Evolutionary conservation across 2,888 invertebrate genomes (phyloP), one percentile per base, ranked within the genome.

Genomic region (Pycnomerus fuliginosus): DNA sequence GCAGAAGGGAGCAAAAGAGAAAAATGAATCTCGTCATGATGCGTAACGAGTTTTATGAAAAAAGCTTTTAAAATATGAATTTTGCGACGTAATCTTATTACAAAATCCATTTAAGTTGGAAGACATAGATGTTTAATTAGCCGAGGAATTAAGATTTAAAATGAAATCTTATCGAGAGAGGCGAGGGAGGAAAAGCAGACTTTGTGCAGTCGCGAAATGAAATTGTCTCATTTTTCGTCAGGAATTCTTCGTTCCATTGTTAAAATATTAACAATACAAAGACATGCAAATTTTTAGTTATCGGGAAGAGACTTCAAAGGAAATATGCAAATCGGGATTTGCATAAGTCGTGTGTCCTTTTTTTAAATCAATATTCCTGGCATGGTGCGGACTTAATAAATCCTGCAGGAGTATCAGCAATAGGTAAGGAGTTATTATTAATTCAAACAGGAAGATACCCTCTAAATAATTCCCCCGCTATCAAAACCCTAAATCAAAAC

Each of bases 51-150:
- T 44, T 44, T 38, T 33, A 31, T 15, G 39, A 44, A 44, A 55
- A 57, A 56, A 52, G 55, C 56, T 52, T 56, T 55, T 57, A 55
- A 54, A 58, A 60, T 56, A 56, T 55, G 52, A 56, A 55, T 48
- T 53, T 49, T 45, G 28, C 36, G 5, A 28, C 38, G 53, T 62
- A 62, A 64, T 64, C 62, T 57, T 46, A 59, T 62, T 64, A 61
- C 50, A 44, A 49, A 57, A 61, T 60, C 58, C 61, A 57, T 58
- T 60, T 58, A 62, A 62, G 60, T 62, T 25, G 48, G 54, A 50
- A 56, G 59, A 55, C 60, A 58, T 57, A 53, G 62, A 61, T 61
- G 64, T 61, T 61, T 64, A 64, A 64, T 64, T 64, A 62, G 60
- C 58, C 49, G 54, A 48, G 49, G 62, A 60, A 62, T 64, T 62